Percentiles rank a stretch among this genome's conserved stretches.
Conservation (phyloP, 2,888 invertebrate species). For the Ormyrus labotus region DNA sequence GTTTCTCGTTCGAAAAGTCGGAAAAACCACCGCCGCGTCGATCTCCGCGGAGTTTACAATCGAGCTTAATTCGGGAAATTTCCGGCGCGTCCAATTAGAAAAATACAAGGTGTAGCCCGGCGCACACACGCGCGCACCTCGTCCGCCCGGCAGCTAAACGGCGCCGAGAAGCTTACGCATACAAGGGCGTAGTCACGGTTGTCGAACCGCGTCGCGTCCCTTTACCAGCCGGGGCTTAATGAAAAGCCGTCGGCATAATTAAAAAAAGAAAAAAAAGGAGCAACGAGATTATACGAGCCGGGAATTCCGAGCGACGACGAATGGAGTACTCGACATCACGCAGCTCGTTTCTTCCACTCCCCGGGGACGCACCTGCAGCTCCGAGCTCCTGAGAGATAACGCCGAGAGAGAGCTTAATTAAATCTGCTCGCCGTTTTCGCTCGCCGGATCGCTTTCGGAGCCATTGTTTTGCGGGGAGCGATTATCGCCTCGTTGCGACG, state of each 20-base stretch:
- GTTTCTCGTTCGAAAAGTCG: too few relatives aligned
- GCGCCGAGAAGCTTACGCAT: not conserved
- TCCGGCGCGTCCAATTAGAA: too few relatives aligned
- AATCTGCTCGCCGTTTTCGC: not conserved
- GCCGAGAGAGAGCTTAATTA: conserved; percentile 9
- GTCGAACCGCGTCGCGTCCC: conserved; percentile 10
- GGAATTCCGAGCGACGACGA: too few relatives aligned
- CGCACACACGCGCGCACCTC: not conserved
- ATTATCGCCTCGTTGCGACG: too few relatives aligned
- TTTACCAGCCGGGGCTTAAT: not conserved
- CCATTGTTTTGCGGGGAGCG: not conserved
- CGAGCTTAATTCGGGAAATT: too few relatives aligned
- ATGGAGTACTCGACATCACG: too few relatives aligned
- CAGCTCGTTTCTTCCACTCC: too few relatives aligned
- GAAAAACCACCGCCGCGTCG: too few relatives aligned
- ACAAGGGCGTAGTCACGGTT: not conserved
- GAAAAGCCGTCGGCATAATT: conserved; percentile 18
- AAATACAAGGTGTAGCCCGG: too few relatives aligned
- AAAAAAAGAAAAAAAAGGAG: conserved; percentile 21
- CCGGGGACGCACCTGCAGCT: too few relatives aligned
- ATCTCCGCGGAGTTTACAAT: too few relatives aligned
- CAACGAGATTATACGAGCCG: not conserved
- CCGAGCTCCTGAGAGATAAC: not conserved
- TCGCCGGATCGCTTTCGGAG: not conserved
- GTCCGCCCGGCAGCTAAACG: not conserved